Evolutionary conservation across 2,888 invertebrate genomes (phyloP).

Genomic region (Taphrorychus bicolor): DNA sequence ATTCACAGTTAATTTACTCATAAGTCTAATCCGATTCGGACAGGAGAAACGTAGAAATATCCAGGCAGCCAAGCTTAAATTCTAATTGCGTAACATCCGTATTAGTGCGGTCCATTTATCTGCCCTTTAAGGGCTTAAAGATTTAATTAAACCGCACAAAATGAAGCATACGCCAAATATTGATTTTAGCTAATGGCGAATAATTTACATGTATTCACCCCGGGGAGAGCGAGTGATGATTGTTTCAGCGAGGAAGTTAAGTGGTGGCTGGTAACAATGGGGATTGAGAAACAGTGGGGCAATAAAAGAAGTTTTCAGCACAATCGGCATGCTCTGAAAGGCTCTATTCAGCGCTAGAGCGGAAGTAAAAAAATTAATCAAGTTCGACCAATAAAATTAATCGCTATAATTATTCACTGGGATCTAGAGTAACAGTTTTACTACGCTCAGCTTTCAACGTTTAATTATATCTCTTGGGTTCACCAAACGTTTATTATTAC

Average conservation of each 20-base stretch:
- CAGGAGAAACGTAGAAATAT: too few relatives aligned
- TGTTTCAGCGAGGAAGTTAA: background rate
- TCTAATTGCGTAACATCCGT: conserved; percentile 13
- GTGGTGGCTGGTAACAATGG: background rate
- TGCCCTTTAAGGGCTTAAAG: conserved; percentile 19
- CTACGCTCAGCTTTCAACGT: conserved; percentile 22
- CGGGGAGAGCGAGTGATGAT: background rate
- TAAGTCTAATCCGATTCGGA: too few relatives aligned
- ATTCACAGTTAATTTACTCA: too few relatives aligned
- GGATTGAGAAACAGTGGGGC: background rate
- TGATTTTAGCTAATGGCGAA: conserved; percentile 16
- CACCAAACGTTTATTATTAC: background rate
- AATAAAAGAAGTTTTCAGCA: conserved; percentile 14
- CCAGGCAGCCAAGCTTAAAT: conserved; percentile 3
- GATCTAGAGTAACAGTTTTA: conserved; percentile 21
- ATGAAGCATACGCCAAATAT: conserved; percentile 17
- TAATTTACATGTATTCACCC: conserved; percentile 11
- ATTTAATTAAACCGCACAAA: conserved; percentile 20
- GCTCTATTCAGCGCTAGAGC: conserved; percentile 8
- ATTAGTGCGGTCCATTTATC: conserved; percentile 16
- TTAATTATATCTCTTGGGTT: conserved; percentile 2
- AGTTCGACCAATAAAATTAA: conserved; percentile 24
- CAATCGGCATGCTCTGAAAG: conserved; percentile 3
- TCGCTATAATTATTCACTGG: conserved; percentile 26
- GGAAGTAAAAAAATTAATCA: conserved; percentile 25